Evolutionary conservation across 2,888 invertebrate species (phyloP), one percentile per base, ranked within the genome.

Genomic region (Aphelenchoides bicaudatus): DNA sequence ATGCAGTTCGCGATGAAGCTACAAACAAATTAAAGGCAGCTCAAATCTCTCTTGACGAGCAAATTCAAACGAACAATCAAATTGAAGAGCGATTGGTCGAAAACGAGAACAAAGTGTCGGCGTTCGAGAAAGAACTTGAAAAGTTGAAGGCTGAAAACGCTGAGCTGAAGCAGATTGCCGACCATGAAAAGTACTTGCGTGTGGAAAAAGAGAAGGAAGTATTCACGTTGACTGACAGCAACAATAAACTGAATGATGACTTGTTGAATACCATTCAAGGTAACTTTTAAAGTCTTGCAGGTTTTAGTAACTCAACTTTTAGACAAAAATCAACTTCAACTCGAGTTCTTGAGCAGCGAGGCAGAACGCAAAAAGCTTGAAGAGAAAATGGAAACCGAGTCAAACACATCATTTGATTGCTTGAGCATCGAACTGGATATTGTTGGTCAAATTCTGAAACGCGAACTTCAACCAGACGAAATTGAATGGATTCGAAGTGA

Each of bases 141-240:
- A 13, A 66, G 19, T 31, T 34, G 27, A 34, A 65, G n/a, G 49
- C 51, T 5, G 29, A 47, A 19, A 37, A 50, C 25, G 52, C 49
- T 25, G 61, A 59, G 13, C 37, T 68, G 25, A 5, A 28, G 29
- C 39, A 39, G 43, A 23, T 61, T 28, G 13, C 61, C 25, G 39
- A 65, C 58, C 48, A 53, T 38, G 67, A 65, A 43, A 63, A 59
- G n/a, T 54, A 63, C 38, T 27, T 67, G 8, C 52, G 67, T 10
- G 51, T 48, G 30, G 67, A 64, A 28, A 64, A 52, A 27, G 65
- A 64, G 43, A 25, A 30, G 8, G 54, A 63, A 25, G 23, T 58
- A 19, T 29, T 50, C 4, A 58, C 66, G 57, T 51, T 57, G 39
- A 55, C 52, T 16, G 30, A 5, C n/a, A 1, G 30, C 19, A 23